Percentiles rank a stretch among this genome's conserved stretches.
phyloP scores from a whole-genome alignment of 2,888 invertebrate genomes.

The Cabera pusaria region DNA sequence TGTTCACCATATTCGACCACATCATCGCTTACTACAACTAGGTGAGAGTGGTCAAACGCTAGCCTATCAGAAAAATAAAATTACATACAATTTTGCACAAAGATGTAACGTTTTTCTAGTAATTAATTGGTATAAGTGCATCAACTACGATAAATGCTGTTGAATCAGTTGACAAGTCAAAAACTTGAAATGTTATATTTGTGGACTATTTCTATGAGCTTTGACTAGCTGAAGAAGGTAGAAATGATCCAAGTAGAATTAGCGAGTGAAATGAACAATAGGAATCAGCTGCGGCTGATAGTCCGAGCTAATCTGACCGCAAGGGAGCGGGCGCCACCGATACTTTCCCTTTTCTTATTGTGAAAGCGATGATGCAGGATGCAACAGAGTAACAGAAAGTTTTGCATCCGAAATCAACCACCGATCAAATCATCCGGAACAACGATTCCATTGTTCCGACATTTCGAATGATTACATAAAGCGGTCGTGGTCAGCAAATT shows the following conservation, averaged over 20 bases:
- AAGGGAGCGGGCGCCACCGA: constrained; percentile 73
- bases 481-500: constrained; percentile 19
- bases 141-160: too few species aligned
- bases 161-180: too few species aligned
- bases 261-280: constrained; percentile 70
- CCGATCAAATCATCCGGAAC: constrained; percentile 42
- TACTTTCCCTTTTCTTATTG: constrained; percentile 80
- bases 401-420: constrained; percentile 62
- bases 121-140: too few species aligned
- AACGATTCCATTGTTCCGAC: constrained; percentile 34
- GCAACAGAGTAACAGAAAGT: constrained; percentile 62
- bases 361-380: constrained; percentile 79
- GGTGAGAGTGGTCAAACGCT: too few species aligned
- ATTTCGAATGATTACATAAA: constrained; percentile 29
- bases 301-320: constrained; percentile 74
- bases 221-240: constrained; percentile 38
- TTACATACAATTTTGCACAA: too few species aligned
- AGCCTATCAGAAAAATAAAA: too few species aligned
- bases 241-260: constrained; percentile 60
- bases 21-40: too few species aligned
- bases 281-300: constrained; percentile 71
- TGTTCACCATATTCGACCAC: too few species aligned
- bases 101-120: too few species aligned
- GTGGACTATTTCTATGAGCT: too few species aligned
- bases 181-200: too few species aligned